Conservation (phyloP, 2,113 vertebrate species). For the Rhinopomastus cyanomelas region DNA sequence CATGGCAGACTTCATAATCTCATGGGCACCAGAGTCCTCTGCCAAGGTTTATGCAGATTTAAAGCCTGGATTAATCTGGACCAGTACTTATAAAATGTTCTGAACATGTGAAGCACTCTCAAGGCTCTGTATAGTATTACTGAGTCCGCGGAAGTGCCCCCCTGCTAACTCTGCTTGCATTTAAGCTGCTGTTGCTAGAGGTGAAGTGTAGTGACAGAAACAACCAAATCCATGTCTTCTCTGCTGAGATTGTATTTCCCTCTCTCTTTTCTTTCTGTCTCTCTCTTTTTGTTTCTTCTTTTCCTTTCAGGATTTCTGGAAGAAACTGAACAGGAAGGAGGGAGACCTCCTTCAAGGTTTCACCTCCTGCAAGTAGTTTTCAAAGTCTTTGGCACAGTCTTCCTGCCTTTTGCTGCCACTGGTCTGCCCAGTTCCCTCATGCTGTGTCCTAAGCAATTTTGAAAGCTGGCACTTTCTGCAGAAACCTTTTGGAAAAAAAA, state of each 20-base stretch:
- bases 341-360: conserved; percentile 28
- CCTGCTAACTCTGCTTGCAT: not conserved
- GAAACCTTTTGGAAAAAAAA: not conserved
- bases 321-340: conserved; percentile 5
- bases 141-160: not conserved
- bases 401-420: conserved; percentile 1
- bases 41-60: conserved; percentile 59
- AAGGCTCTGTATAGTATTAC: not conserved
- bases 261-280: not conserved
- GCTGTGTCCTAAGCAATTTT: conserved; percentile 12
- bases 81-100: conserved; percentile 26
- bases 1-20: conserved; percentile 39
- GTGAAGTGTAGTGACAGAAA: not conserved
- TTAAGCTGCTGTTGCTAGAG: not conserved
- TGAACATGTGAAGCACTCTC: not conserved
- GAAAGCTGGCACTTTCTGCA: conserved; percentile 1
- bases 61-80: conserved; percentile 50
- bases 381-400: not conserved
- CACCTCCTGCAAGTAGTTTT: not conserved
- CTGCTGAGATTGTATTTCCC: not conserved
- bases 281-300: accelerated
- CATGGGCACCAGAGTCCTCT: conserved; percentile 5
- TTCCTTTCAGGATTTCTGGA: not conserved
- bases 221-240: not conserved
- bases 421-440: conserved; percentile 1